phyloP scores from a whole-genome alignment of 2,797 vertebrate species.

The Gobionotothen gibberifrons region DNA sequence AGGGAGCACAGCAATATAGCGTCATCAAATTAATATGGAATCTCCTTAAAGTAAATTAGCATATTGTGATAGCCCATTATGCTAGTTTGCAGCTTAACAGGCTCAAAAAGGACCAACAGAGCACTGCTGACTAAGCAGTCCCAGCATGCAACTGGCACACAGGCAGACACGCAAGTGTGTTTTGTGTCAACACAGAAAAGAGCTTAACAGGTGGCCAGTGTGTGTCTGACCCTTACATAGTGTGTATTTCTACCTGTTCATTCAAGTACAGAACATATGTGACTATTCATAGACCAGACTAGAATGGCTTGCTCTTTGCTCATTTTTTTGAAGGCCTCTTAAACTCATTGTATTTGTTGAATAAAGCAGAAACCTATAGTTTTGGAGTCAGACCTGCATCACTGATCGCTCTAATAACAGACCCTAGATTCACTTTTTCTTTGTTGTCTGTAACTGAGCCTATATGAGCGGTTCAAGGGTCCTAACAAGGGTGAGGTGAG shows the following conservation, averaged over 20 bases:
- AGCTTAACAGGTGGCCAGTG: too few species aligned
- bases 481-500: conserved; percentile 12
- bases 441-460: neutral
- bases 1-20: neutral
- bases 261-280: too few species aligned
- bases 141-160: too few species aligned
- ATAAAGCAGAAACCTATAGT: conserved; percentile 57
- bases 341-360: conserved; percentile 69
- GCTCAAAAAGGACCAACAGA: too few species aligned
- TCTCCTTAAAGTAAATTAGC: neutral
- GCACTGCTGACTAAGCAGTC: too few species aligned
- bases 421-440: neutral
- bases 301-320: too few species aligned
- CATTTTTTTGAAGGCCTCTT: conserved; percentile 32
- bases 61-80: neutral
- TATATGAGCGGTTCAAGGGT: neutral
- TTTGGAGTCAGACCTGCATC: conserved; percentile 52
- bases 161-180: too few species aligned
- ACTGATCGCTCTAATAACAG: conserved; percentile 59
- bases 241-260: too few species aligned
- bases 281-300: too few species aligned
- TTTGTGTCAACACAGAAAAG: too few species aligned
- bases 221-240: too few species aligned
- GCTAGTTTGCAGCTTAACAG: neutral
- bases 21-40: neutral